Percentiles rank a stretch among this genome's conserved stretches.
phyloP scores from a whole-genome alignment of 2,888 invertebrate genomes.

The Polia nebulosa region DNA sequence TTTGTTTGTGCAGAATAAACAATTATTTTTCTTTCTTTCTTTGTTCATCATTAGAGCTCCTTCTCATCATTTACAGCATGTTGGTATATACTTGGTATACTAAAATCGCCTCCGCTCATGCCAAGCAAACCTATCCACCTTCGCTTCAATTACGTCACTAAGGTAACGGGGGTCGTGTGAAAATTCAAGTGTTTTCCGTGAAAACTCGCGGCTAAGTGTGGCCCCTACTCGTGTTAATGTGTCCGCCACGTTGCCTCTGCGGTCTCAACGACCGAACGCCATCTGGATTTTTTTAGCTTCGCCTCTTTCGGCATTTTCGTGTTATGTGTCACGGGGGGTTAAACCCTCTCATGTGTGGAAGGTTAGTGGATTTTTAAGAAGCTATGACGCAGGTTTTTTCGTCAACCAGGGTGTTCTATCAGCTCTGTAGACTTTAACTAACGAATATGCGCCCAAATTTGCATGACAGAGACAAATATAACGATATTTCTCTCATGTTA shows the following conservation, averaged over 20 bases:
- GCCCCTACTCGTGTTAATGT: conserved; percentile 60
- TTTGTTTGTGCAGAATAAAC: too few species aligned
- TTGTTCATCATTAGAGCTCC: neutral
- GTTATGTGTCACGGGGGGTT: conserved; percentile 49
- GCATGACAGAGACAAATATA: neutral
- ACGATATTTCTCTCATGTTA: neutral
- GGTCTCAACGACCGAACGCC: conserved; percentile 46
- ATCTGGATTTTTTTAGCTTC: conserved; percentile 50
- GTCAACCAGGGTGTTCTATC: neutral
- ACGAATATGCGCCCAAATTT: neutral
- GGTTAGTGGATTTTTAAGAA: conserved; percentile 24
- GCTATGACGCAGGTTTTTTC: neutral
- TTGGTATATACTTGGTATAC: neutral
- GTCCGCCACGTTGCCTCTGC: conserved; percentile 54
- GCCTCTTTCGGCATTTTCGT: conserved; percentile 39
- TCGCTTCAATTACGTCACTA: conserved; percentile 66
- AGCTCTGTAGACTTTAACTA: neutral
- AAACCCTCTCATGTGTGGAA: conserved; percentile 28
- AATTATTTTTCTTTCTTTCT: too few species aligned
- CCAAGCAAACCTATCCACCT: conserved; percentile 21
- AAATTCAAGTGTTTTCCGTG: conserved; percentile 64
- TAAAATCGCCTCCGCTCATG: conserved; percentile 45
- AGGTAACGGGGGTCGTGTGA: conserved; percentile 63
- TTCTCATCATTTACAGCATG: neutral
- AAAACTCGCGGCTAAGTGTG: conserved; percentile 58